These are phyloP conservation scores for Melanostigma gelatinosum DNA, from an alignment of 2,113 vertebrate genomes.

Conservation along the genomic window DNA sequence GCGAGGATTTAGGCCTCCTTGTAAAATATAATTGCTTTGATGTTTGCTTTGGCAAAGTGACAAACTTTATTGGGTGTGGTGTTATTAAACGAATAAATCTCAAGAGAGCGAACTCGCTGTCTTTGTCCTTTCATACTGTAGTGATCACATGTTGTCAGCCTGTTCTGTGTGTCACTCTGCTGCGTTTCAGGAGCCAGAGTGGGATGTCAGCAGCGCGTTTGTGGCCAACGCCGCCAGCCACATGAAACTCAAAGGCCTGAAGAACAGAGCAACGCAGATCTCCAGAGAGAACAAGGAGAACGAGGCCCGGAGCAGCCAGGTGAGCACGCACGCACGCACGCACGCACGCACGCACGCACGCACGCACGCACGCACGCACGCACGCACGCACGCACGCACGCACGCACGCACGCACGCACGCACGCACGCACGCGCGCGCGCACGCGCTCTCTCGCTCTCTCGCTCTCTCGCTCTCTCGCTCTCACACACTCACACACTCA, in stretches of 20 bases:
- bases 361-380: constrained; percentile 27
- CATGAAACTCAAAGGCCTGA: constrained; percentile 61
- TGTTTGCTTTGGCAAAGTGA: too few relatives aligned
- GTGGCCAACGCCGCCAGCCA: constrained; percentile 77
- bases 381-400: constrained; percentile 22
- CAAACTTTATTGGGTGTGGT: too few relatives aligned
- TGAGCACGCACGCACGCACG: constrained; percentile 18
- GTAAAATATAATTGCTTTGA: too few relatives aligned
- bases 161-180: neutral
- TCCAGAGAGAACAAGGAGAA: constrained; percentile 76
- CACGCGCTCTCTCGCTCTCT: too few relatives aligned
- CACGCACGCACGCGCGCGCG: too few relatives aligned
- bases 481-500: neutral
- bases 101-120: too few relatives aligned
- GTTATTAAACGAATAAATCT: too few relatives aligned
- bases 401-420: too few relatives aligned
- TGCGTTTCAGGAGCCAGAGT: constrained; percentile 72
- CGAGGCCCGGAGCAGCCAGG: constrained; percentile 64
- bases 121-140: too few relatives aligned
- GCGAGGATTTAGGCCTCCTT: too few relatives aligned
- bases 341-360: constrained; percentile 16
- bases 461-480: too few relatives aligned
- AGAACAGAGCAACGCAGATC: constrained; percentile 31
- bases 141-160: too few relatives aligned
- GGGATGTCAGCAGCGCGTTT: constrained; percentile 80